Percentiles rank a stretch among this genome's conserved stretches.
Conservation (phyloP, 2,797 vertebrate species). For the Melanotaenia pygmaea region DNA sequence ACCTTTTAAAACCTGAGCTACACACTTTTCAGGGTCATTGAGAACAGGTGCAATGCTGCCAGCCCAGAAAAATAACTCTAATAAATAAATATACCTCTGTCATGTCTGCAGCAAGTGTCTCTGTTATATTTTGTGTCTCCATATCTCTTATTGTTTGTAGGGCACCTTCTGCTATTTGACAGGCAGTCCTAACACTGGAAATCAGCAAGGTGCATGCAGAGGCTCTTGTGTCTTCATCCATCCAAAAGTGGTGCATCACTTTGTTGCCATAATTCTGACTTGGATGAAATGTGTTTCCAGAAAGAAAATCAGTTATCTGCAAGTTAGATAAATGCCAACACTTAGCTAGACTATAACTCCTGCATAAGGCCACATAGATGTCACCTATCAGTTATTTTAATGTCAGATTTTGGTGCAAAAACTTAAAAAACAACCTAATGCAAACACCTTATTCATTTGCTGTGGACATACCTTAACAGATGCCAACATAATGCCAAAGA, state of each 20-base stretch:
- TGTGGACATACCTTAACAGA: not conserved
- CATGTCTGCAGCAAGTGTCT: not conserved
- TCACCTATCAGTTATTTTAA: not conserved
- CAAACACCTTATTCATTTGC: not conserved
- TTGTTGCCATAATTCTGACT: not conserved
- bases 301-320: not conserved
- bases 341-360: too few relatives aligned
- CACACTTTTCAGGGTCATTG: too few relatives aligned
- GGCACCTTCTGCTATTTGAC: not conserved
- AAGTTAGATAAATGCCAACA: not conserved
- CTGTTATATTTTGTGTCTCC: too few relatives aligned
- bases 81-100: too few relatives aligned
- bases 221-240: not conserved
- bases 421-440: too few relatives aligned
- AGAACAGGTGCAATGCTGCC: too few relatives aligned
- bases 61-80: too few relatives aligned
- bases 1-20: too few relatives aligned
- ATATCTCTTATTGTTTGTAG: not conserved
- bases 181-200: not conserved
- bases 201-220: not conserved
- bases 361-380: not conserved
- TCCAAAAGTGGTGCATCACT: not conserved
- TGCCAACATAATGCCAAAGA: not conserved
- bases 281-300: not conserved
- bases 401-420: too few relatives aligned